Base-by-base conservation (phyloP, 2,113 vertebrate genomes). In the Poicephalus gulielmi region DNA sequence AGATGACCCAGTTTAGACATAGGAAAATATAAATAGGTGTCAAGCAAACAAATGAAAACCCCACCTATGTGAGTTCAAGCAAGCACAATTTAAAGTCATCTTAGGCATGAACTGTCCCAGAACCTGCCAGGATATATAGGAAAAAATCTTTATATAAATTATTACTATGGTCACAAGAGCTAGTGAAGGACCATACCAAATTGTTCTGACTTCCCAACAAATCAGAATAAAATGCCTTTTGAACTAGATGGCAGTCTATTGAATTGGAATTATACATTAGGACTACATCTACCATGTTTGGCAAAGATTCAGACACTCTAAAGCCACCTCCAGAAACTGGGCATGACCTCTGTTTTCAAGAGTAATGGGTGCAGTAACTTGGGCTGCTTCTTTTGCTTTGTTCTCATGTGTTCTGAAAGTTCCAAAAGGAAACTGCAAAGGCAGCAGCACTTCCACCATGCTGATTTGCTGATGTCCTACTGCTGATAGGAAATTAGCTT, bases 41-140 rank as follows among this genome's bases (percentile, higher is more conserved):
- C 41, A 57, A 90, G 67, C 22, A 76, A 79, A 41, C 43, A 33
- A 33, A 67, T 60, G 33, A n/a, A 33, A 60, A 66, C 59, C 23
- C 22, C 6, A 76, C 13, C 57, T 31, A 49, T 64, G 17, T 66
- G 79, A 95, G 64, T 50, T 90, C 92, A 96, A 89, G 81, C 63
- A 46, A 93, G 83, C 39, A 71, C 41, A 94, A 88, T 91, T 97
- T 80, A 82, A 80, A 83, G 63, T 60, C 63, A n/a, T 74, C 80
- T 89, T 18, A 60, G 35, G 43, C 31, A 22, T 53, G 35, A 33
- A 64, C 55, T 75, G 16, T 46, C 22, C 30, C 17, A 19, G 80
- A 63, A 92, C 64, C 63, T 89, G 62, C 78, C 90, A 89, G 46
- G 63, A 94, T 90, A 80, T 28, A 83, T 17, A 79, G n/a, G 22